Conservation (phyloP, 1,140 invertebrate genomes). For the Bradynema listronoti region DNA sequence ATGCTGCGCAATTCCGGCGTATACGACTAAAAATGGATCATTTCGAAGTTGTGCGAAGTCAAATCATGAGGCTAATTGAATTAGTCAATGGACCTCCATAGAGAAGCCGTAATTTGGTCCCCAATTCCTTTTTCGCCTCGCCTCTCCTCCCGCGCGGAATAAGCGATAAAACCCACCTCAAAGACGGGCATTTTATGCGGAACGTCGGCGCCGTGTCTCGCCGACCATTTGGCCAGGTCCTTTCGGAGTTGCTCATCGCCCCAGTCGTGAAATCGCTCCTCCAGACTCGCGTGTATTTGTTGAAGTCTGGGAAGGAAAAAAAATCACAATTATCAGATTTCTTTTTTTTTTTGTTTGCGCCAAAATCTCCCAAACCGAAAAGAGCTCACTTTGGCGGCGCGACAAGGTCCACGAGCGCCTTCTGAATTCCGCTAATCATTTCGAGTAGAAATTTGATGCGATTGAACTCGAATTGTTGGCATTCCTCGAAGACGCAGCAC, state of each 20-base stretch:
- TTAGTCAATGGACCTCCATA: background rate
- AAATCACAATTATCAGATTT: background rate
- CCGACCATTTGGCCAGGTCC: constrained; percentile 49
- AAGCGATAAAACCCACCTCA: constrained; percentile 46
- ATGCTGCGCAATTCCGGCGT: constrained; percentile 10
- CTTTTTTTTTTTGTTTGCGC: background rate
- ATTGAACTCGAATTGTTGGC: constrained; percentile 51
- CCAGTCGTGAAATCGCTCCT: constrained; percentile 21
- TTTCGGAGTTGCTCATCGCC: constrained; percentile 28
- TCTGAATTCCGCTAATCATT: constrained; percentile 47
- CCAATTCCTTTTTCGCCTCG: background rate
- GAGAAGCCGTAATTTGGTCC: background rate
- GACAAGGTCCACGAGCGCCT: constrained; percentile 40
- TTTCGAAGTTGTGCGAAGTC: background rate
- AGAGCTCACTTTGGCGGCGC: constrained; percentile 26
- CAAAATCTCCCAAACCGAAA: background rate
- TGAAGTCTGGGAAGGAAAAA: constrained; percentile 36
- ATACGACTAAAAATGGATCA: background rate
- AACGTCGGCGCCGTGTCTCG: constrained; percentile 38
- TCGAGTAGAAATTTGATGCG: constrained; percentile 50
- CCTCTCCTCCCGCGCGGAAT: background rate
- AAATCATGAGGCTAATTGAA: background rate
- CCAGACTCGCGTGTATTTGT: constrained; percentile 38
- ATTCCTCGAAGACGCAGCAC: constrained; percentile 57
- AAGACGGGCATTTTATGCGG: constrained; percentile 41